Percentiles rank a stretch among this genome's conserved stretches.
phyloP scores from a whole-genome alignment of 2,113 vertebrate species.

The Climacteris rufus region DNA sequence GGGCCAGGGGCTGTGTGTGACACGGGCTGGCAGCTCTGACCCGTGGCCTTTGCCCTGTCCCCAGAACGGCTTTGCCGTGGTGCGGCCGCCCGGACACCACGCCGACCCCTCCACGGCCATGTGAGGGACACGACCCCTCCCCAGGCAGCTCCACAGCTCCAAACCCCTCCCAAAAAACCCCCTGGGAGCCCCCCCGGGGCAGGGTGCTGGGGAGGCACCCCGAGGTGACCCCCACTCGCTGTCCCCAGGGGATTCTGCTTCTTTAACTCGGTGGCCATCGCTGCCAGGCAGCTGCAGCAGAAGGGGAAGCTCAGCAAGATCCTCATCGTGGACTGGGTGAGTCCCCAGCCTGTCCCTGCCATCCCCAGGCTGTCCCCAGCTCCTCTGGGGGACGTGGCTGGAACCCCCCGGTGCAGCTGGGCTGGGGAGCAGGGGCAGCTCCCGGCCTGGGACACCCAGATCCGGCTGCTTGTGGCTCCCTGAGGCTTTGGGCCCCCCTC shows the following conservation, averaged over 20 bases:
- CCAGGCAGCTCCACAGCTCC: not conserved
- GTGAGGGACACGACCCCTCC: conserved; percentile 77
- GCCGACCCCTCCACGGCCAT: conserved; percentile 84
- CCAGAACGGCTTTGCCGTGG: conserved; percentile 94
- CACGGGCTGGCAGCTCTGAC: not conserved
- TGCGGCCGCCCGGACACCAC: conserved; percentile 90
- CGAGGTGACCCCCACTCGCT: not conserved
- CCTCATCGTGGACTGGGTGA: conserved; percentile 96
- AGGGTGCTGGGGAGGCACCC: not conserved
- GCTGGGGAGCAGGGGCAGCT: not conserved
- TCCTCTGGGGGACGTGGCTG: rapidly evolving
- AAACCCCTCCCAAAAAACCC: not conserved
- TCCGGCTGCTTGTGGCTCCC: rapidly evolving
- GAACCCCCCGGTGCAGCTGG: rapidly evolving
- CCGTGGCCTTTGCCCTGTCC: not conserved
- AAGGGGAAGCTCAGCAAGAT: conserved; percentile 86
- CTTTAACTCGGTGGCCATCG: conserved; percentile 93
- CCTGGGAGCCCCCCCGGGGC: not conserved
- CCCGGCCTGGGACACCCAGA: not conserved
- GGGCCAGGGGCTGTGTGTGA: rapidly evolving
- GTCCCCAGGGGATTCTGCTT: conserved; percentile 87
- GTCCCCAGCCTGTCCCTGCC: not conserved
- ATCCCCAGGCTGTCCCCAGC: not conserved
- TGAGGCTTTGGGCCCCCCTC: not conserved
- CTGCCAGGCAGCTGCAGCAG: conserved; percentile 83